Evolutionary conservation across 2,113 vertebrate species (phyloP), one percentile per base, ranked within the genome.

Genomic region (Rhea americana): DNA sequence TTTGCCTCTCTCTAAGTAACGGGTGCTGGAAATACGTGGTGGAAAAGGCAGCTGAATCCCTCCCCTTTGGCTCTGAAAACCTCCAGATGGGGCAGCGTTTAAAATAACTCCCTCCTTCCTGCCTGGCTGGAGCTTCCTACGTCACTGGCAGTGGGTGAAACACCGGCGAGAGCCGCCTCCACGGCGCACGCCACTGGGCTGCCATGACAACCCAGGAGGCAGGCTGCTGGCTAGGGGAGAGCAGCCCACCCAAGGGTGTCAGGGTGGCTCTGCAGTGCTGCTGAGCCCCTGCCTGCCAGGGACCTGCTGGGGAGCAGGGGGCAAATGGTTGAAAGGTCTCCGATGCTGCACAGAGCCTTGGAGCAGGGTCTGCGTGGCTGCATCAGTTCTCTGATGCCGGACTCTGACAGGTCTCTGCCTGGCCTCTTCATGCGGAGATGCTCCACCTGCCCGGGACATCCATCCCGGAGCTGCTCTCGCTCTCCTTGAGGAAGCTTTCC

Each of bases 71-170:
- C 43, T 94, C 59, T 80, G 63, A 78, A 92, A 96, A 28, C 35
- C 37, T 91, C 79, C 93, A 85, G 72, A 93, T 92, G 85, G 87
- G 76, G 15, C 35, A 56, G 72, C 4, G 5, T 75, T 85, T 91
- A 88, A 92, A 95, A 95, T 87, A 92, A 85, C 39, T 91, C 58
- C 32, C 24, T 53, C 39, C 39, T 61, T 43, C 74, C 66, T 45
- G 41, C 55, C 18, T 24, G 16, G 51, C 63, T 3, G 3, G 53
- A 75, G 51, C 82, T 89, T 75, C 32, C 82, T 89, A 80, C 72
- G 41, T 92, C 93, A 94, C 79, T 3, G 2, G n/a, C 1, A 0
- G 0, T 0, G 91, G 81, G 87, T 72, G 84, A 84, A 35, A 19
- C 39, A 3, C 22, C 0, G 2, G 62, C 1, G 17, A 28, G 67